Evolutionary conservation across 2,113 vertebrate genomes (phyloP).

Genomic region (Hippolais icterina): DNA sequence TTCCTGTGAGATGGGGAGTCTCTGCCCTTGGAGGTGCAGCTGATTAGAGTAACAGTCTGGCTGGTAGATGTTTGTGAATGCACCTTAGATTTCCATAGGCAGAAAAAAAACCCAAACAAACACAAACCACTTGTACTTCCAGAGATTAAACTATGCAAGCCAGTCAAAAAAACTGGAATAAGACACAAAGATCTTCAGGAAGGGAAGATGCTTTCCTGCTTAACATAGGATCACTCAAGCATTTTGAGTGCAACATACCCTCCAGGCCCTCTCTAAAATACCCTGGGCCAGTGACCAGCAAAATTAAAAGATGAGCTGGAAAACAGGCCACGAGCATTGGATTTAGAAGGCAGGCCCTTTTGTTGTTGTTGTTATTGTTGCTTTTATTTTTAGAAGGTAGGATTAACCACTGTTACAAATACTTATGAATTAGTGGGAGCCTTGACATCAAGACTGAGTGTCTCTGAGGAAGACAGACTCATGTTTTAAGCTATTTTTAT

Average conservation of each 20-base stretch:
- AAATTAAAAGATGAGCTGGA: neutral
- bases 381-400: neutral
- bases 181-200: neutral
- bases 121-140: neutral
- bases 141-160: neutral
- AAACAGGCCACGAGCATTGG: neutral
- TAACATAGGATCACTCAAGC: neutral
- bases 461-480: neutral
- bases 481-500: neutral
- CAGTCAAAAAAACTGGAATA: neutral
- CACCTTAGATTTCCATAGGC: neutral
- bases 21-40: neutral
- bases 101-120: neutral
- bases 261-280: neutral
- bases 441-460: neutral
- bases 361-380: neutral
- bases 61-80: neutral
- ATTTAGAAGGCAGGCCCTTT: neutral
- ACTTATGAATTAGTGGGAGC: neutral
- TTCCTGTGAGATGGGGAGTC: neutral
- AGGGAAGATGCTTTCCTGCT: neutral
- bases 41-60: neutral
- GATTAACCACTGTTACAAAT: neutral
- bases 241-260: fast-evolving
- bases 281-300: neutral